Evolutionary conservation across 2,888 invertebrate genomes (phyloP).

Genomic region (Alloplasta piceator): DNA sequence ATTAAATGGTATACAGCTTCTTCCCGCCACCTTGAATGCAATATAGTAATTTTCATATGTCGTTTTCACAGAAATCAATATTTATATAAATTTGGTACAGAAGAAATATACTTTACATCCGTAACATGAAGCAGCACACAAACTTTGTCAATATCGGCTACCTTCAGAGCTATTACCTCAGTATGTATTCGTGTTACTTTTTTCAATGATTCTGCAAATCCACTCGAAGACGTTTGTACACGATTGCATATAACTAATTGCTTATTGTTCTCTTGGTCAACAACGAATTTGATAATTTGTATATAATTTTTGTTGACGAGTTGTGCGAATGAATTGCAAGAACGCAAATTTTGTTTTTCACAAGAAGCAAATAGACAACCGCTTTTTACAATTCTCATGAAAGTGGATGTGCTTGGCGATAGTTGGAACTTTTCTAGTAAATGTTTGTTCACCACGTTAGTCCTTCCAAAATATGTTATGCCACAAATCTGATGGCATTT

Average conservation of each 20-base stretch:
- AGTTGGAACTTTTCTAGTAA: neutral
- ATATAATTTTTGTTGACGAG: neutral
- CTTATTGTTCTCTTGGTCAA: neutral
- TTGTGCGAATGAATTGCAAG: neutral
- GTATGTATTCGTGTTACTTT: slow-evolving; percentile 1
- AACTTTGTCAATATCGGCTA: slow-evolving; percentile 1
- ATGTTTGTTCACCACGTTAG: neutral
- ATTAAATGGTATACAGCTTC: too few relatives aligned
- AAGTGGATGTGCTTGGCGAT: neutral
- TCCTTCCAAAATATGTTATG: neutral
- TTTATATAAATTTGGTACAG: neutral
- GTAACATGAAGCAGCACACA: neutral
- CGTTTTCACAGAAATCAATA: neutral
- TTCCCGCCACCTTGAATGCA: too few relatives aligned
- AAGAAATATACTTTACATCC: neutral
- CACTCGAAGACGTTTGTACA: neutral
- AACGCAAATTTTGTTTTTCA: slow-evolving; percentile 2
- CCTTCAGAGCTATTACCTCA: neutral
- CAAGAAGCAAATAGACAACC: slow-evolving; percentile 1
- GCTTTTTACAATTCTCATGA: neutral
- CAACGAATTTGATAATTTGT: neutral
- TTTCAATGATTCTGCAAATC: neutral
- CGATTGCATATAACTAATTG: neutral
- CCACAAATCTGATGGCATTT: neutral
- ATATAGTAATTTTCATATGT: too few relatives aligned